Evolutionary conservation across 2,888 invertebrate genomes (phyloP), one percentile per base, ranked within the genome.

Genomic region (Trichogramma evanescens): DNA sequence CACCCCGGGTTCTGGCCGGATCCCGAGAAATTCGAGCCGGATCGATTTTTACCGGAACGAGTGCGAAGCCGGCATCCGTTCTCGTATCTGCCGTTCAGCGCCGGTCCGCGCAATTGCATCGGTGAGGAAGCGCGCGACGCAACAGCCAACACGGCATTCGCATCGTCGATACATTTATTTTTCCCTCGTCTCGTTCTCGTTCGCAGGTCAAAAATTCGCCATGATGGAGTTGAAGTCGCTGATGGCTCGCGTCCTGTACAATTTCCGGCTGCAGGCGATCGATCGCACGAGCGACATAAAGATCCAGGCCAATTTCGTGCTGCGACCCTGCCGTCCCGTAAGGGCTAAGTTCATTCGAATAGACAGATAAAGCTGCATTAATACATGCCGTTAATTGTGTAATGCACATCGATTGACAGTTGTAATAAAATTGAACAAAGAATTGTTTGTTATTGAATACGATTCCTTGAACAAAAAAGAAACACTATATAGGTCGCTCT

Each of bases 11-110:
- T 82, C 56, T 89, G 81, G 74, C 81, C 84, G 0, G 79, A 88
- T 63, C 86, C 89, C 0, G 77, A 82, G 53, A 88, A 54, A 57
- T 65, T 63, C 13, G 57, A 63, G 53, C 63, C 65, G 4, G 59
- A 63, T n/a, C 52, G 65, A 56, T 89, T 89, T 72, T 70, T 85
- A 52, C 82, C 83, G 0, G 84, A 87, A 67, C 8, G 61, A n/a
- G 39, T 56, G 4, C 54, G 56, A 50, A 50, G 44, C 10, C 76
- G 85, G 26, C 85, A 86, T 74, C 83, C 84, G 0, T 86, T 82
- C 69, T 80, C 84, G 0, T 86, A 83, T 69, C 78, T 86, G 43
- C 86, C 86, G 0, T 63, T 65, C 13, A 65, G 61, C 42, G 61
- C 63, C 7, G 63, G 63, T 40, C 44, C 61, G 6, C 56, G 86